A percentile compares a stretch with the other conserved stretches of the same genome.
Evolutionary conservation across 2,888 invertebrate species (phyloP).

Genomic region (Lepidocyrtoides sp.): DNA sequence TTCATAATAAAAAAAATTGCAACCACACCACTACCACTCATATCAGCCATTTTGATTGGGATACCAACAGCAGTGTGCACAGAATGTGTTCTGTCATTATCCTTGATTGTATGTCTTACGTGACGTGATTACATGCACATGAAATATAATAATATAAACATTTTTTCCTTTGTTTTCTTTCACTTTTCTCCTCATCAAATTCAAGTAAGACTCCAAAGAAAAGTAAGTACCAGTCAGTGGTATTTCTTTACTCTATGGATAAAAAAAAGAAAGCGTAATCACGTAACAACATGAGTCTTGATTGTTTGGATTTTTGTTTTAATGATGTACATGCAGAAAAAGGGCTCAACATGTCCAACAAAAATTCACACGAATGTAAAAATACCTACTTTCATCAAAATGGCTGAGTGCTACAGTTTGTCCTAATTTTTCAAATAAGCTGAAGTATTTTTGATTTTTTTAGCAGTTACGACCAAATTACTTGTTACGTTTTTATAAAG

Average conservation of each 20-base stretch:
- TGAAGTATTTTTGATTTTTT: no score
- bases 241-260: neutral
- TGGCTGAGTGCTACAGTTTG: neutral
- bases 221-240: neutral
- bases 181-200: neutral
- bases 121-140: slow-evolving; percentile 11
- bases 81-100: neutral
- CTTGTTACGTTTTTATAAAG: neutral
- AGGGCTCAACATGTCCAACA: neutral
- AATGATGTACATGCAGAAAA: slow-evolving; percentile 16
- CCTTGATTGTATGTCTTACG: neutral
- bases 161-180: neutral
- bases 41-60: neutral
- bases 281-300: slow-evolving; percentile 36
- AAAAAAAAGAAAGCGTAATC: slow-evolving; percentile 6
- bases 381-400: neutral
- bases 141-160: neutral
- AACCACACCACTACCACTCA: neutral
- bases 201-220: neutral
- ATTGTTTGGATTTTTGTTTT: slow-evolving; percentile 26
- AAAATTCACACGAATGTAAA: neutral
- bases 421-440: neutral
- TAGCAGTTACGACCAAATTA: no score
- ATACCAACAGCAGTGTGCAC: neutral
- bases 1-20: neutral